Base-by-base conservation (phyloP, 2,888 invertebrate species). In the Athrips mouffetella region DNA sequence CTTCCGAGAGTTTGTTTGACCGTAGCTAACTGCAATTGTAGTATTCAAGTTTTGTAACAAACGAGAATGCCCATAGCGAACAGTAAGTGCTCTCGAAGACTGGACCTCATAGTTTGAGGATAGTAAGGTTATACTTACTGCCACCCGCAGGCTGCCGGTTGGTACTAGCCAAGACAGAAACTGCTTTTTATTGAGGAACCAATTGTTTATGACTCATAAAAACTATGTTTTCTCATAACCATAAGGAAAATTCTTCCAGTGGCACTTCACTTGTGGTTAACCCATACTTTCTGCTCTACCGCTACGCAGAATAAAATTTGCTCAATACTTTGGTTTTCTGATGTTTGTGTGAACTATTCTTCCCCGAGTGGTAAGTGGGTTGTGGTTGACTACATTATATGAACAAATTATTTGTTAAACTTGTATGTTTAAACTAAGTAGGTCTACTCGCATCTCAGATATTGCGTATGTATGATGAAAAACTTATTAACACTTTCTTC, bases 201-300 rank as follows among this genome's bases (percentile, higher is more conserved):
- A 60, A 67, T 67, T 61, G 53, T 67, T 73, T 76, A 78, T 70
- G 57, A 59, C 66, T 57, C 57, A 64, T 65, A 69, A 64, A 65
- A 62, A 58, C 54, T n/a, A 51, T 11, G 11, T 18, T 30, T 31
- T 25, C 31, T 20, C 27, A 13, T 16, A 29, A 42, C 27, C 2
- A 3, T 44, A 25, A 20, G 31, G 44, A 31, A 44, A 31, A 31
- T 4, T 11, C 10, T 44, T 31, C 31, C 20, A 20, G n/a, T 21
- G 21, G 8, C 33, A 7, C 16, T 16, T 16, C 7, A 20, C 27
- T 44, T n/a, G 44, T 66, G 55, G 53, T 63, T 73, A 69, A 63
- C 63, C 11, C 18, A 11, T 37, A 21, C 21, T 21, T 21, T 11
- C 18, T 11, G 11, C 11, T 37, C n/a, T 2, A 11, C 8, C 5